These are phyloP conservation scores for Rhorus exstirpatorius DNA, from an alignment of 2,888 invertebrate species.

Conservation along the genomic window DNA sequence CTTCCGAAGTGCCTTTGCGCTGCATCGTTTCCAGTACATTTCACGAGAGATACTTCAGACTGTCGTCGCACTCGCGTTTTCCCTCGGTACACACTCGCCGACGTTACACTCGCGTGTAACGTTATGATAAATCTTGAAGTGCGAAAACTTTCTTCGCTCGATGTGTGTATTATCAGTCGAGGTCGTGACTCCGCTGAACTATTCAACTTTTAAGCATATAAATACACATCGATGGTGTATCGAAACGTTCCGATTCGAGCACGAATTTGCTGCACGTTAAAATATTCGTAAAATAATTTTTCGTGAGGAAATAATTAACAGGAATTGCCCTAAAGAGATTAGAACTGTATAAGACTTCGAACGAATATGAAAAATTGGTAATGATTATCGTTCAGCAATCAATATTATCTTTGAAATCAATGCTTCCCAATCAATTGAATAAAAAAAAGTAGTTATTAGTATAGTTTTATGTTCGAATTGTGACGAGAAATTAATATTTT, in stretches of 20 bases:
- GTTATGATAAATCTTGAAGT: constrained; percentile 57
- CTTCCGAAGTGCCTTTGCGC: constrained; percentile 74
- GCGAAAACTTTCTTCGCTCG: constrained; percentile 24
- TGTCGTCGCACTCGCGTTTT: constrained; percentile 58
- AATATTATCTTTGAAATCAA: no score
- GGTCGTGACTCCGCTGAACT: constrained; percentile 19
- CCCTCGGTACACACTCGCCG: constrained; percentile 26
- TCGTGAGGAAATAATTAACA: no score
- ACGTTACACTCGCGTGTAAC: constrained; percentile 4
- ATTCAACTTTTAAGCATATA: constrained; percentile 1
- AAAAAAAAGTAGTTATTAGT: no score
- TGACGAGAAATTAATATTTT: neutral
- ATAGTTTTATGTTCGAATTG: neutral
- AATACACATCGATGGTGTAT: neutral
- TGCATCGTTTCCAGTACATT: constrained; percentile 81
- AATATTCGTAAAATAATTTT: no score
- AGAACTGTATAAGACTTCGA: no score
- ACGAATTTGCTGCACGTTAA: no score
- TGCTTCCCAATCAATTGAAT: no score
- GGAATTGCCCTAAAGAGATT: no score
- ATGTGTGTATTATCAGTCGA: constrained; percentile 56
- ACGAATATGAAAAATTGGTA: no score
- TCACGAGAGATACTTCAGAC: constrained; percentile 74
- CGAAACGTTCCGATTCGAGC: no score
- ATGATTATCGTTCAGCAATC: no score